A percentile compares a stretch with the other conserved stretches of the same genome.
Conservation (phyloP, 2,113 vertebrate species). For the Nerophis lumbriciformis region DNA sequence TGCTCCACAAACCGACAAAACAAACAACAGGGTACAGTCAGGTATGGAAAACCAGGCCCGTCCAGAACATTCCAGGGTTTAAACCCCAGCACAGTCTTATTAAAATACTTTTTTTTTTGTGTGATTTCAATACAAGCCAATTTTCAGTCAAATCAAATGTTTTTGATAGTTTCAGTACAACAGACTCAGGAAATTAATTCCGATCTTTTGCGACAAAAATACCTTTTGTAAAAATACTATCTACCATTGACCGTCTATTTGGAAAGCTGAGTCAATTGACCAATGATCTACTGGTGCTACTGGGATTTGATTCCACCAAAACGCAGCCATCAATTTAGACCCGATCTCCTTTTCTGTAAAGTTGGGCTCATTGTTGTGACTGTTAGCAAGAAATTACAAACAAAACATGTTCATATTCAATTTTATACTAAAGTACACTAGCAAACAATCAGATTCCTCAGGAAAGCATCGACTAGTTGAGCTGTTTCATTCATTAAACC, state of each 20-base stretch:
- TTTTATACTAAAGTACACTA: slow-evolving; percentile 29
- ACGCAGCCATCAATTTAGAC: slow-evolving; percentile 9
- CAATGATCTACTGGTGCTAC: slow-evolving; percentile 40
- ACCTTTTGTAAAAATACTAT: slow-evolving; percentile 45
- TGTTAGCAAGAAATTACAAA: slow-evolving; percentile 29
- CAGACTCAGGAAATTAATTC: slow-evolving; percentile 57
- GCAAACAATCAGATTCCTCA: slow-evolving; percentile 50
- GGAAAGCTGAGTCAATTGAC: slow-evolving; percentile 18
- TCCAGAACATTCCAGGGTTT: slow-evolving; percentile 58
- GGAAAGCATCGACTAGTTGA: slow-evolving; percentile 35
- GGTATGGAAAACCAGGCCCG: slow-evolving; percentile 22
- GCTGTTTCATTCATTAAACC: slow-evolving; percentile 30
- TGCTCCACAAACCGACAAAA: slow-evolving; percentile 19
- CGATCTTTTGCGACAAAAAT: slow-evolving; percentile 40
- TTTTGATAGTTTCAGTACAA: slow-evolving; percentile 22
- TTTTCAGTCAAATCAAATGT: slow-evolving; percentile 20
- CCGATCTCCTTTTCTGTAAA: slow-evolving; percentile 35
- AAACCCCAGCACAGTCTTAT: slow-evolving; percentile 45
- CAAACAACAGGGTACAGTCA: slow-evolving; percentile 49
- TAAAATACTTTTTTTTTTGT: slow-evolving; percentile 7
- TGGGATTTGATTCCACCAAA: slow-evolving; percentile 26
- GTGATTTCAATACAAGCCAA: slow-evolving; percentile 6
- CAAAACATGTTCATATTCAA: slow-evolving; percentile 9
- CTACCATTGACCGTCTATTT: slow-evolving; percentile 19
- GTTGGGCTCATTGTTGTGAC: slow-evolving; percentile 35